Evolutionary conservation across 23 tunicate genomes (phyloP).

Genomic region (Trididemnum miniatum): DNA sequence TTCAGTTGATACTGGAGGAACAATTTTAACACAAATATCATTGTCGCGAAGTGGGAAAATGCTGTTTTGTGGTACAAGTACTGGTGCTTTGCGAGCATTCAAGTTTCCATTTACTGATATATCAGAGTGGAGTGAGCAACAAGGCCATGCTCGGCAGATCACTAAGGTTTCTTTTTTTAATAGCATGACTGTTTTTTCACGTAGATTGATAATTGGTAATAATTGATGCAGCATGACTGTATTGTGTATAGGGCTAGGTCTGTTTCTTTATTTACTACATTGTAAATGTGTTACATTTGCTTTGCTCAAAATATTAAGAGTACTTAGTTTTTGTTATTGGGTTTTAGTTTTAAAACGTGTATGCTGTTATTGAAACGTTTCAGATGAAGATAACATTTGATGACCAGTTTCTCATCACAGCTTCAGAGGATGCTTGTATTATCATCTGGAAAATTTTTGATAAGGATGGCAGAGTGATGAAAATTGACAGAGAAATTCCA

Average conservation of each 20-base stretch:
- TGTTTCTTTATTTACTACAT: no score
- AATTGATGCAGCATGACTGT: no score
- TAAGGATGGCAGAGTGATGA: slow-evolving; percentile 92
- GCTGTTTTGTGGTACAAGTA: slow-evolving; percentile 77
- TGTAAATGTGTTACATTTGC: no score
- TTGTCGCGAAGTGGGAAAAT: slow-evolving; percentile 83
- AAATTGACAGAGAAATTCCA: slow-evolving; percentile 76
- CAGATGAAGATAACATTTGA: slow-evolving; percentile 93
- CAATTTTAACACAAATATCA: slow-evolving; percentile 59
- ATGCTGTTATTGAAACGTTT: no score
- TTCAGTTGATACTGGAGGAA: slow-evolving; percentile 68
- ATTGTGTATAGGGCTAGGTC: no score
- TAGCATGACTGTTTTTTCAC: no score
- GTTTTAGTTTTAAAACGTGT: no score
- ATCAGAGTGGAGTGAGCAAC: slow-evolving; percentile 77
- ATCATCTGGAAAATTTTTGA: slow-evolving; percentile 93
- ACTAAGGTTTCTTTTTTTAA: slow-evolving; percentile 53
- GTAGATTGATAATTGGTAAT: no score
- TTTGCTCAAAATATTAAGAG: no score
- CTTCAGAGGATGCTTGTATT: slow-evolving; percentile 89
- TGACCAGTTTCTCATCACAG: slow-evolving; percentile 87
- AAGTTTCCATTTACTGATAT: slow-evolving; percentile 82
- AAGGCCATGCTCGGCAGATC: slow-evolving; percentile 77
- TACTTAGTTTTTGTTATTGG: no score
- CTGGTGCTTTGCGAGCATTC: slow-evolving; percentile 70